Base-by-base conservation (phyloP, 2,888 invertebrate species). In the Prosapia bicincta region DNA sequence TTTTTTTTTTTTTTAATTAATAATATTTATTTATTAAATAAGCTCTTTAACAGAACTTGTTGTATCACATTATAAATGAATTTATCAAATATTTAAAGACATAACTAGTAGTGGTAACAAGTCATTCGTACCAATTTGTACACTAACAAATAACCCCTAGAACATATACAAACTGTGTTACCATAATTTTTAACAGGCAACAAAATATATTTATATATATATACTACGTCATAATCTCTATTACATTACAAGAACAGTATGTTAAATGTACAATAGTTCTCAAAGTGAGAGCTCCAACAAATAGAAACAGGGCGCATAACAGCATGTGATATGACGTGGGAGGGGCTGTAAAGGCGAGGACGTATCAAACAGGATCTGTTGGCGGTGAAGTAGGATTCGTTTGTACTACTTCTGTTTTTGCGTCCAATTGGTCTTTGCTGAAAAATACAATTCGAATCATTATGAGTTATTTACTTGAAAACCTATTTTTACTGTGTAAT, bases 11-110 rank as follows among this genome's bases (percentile, higher is more conserved):
- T 54, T 54, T 20, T 54, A 54, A 20, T n/a, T 54, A 54, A 54
- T 54, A 54, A 54, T 54, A 20, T 54, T 54, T 38, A 38, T 38
- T 38, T 54, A 54, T 54, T n/a, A 54, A 54, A 54, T 54, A 54
- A 54, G 54, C 54, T 54, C 54, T 54, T 54, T 20, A 54, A 54
- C 20, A 54, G 54, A 54, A 54, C 54, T 54, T 54, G 20, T 20
- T 54, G 54, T 54, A 54, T 54, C 54, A 54, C 54, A 54, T 54
- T 54, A 54, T 54, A 54, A 54, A 54, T 54, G 54, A 54, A 54
- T 54, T 54, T 54, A 54, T 54, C 54, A 54, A 54, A 54, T 54
- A 54, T 54, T 54, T 54, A 54, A 54, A 54, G 54, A 54, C n/a
- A 20, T 54, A 54, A 54, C 54, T 54, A 54, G 54, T 20, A 20